phyloP scores from a whole-genome alignment of 2,888 invertebrate genomes.

The Xanthia icteritia region DNA sequence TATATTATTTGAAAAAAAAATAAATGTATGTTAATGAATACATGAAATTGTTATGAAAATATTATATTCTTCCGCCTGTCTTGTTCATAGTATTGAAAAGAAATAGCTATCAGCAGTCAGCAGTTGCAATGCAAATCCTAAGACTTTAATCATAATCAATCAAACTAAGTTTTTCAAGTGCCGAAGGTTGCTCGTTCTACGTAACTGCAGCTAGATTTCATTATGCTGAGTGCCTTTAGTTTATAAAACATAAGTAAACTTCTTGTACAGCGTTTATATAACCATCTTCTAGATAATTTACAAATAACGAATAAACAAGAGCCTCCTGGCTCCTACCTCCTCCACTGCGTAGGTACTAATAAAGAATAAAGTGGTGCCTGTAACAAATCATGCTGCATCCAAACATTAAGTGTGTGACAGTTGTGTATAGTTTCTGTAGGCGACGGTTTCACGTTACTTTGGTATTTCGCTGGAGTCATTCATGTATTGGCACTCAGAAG shows the following conservation, averaged over 20 bases:
- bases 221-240: neutral
- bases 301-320: neutral
- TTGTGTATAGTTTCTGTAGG: constrained; percentile 52
- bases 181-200: neutral
- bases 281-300: no score
- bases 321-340: no score
- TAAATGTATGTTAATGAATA: neutral
- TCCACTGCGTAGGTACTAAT: neutral
- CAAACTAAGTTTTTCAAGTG: neutral
- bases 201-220: neutral
- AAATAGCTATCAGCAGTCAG: neutral
- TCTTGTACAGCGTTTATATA: neutral
- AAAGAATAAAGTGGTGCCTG: constrained; percentile 47
- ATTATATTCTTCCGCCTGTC: neutral
- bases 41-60: neutral
- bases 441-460: constrained; percentile 58
- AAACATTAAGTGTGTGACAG: constrained; percentile 37
- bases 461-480: constrained; percentile 74
- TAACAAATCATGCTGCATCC: constrained; percentile 43
- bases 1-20: no score
- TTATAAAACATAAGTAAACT: neutral
- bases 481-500: constrained; percentile 73
- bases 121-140: neutral
- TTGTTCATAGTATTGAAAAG: neutral
- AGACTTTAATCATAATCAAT: neutral